Conservation (phyloP, 2,888 invertebrate genomes). For the Lordiphosa fenestrarum region DNA sequence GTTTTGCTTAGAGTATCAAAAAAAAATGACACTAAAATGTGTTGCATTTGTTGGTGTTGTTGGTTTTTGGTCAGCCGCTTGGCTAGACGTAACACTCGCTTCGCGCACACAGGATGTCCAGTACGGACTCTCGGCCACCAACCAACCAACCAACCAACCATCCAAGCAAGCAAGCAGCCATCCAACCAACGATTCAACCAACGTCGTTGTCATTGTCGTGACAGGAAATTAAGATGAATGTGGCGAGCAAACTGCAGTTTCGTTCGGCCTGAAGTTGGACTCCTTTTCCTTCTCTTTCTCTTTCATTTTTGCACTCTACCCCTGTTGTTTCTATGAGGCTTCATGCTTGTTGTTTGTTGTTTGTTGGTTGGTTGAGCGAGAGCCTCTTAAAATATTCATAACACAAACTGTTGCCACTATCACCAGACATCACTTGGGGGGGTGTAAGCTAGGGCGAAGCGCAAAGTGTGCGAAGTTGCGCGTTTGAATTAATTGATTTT, state of each 20-base stretch:
- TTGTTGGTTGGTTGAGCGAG: conserved; percentile 15
- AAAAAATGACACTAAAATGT: conserved; percentile 43
- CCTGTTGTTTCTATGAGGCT: conserved; percentile 17
- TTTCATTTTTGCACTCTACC: conserved; percentile 5
- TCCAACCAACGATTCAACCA: conserved; percentile 30
- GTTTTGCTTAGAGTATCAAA: neutral
- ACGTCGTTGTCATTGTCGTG: conserved; percentile 71
- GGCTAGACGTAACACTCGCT: conserved; percentile 22
- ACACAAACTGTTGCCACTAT: conserved; percentile 70
- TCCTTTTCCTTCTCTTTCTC: conserved; percentile 11
- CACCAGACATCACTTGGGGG: conserved; percentile 23
- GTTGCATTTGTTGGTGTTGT: conserved; percentile 26
- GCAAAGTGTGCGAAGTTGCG: conserved; percentile 28
- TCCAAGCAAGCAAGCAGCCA: conserved; percentile 13
- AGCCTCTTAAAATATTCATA: conserved; percentile 69
- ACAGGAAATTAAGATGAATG: conserved; percentile 75
- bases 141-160: neutral
- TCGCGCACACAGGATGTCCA: conserved; percentile 38
- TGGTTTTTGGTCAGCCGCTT: conserved; percentile 32
- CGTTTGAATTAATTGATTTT: conserved; percentile 62
- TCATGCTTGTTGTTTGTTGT: neutral
- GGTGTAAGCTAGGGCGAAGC: conserved; percentile 11
- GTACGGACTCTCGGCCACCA: neutral
- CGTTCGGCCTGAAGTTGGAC: conserved; percentile 12
- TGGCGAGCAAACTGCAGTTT: conserved; percentile 68